Conservation (phyloP, 2,113 vertebrate species). For the Zosterops pallidus region DNA sequence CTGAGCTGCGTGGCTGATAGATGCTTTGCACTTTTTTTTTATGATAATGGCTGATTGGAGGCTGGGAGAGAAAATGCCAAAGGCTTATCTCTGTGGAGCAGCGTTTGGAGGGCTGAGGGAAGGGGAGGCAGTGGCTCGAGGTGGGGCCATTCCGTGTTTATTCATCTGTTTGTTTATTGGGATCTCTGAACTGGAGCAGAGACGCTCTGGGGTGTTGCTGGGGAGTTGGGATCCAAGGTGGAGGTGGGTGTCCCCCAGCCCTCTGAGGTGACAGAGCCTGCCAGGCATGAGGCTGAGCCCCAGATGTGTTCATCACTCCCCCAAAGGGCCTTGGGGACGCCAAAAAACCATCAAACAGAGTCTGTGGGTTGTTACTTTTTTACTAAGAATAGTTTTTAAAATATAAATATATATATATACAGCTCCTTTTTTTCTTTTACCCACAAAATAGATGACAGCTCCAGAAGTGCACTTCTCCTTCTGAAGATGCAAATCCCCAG, state of each 20-base stretch:
- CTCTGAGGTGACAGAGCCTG: not conserved
- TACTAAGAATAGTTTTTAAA: not conserved
- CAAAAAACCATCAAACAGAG: not conserved
- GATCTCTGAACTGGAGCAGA: not conserved
- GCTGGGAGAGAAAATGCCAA: conserved; percentile 83
- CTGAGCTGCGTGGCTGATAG: conserved; percentile 78
- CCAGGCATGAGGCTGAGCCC: not conserved
- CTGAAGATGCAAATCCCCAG: conserved; percentile 38
- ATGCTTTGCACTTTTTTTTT: conserved; percentile 88
- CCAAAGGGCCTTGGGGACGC: not conserved
- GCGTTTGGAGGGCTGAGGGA: conserved; percentile 57
- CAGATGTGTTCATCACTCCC: not conserved
- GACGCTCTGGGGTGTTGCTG: not conserved
- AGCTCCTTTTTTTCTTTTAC: not conserved
- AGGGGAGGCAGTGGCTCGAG: not conserved
- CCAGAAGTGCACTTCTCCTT: not conserved
- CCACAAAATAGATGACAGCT: not conserved
- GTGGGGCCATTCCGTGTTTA: not conserved
- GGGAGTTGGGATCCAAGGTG: accelerated
- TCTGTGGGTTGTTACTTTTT: not conserved
- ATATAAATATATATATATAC: not conserved
- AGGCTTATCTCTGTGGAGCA: conserved; percentile 90
- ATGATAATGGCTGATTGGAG: conserved; percentile 88
- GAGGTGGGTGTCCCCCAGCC: accelerated
- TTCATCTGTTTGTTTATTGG: not conserved